Percentiles rank a stretch among this genome's conserved stretches.
These are phyloP conservation scores for Agapornis roseicollis DNA, from an alignment of 2,113 vertebrate species.

Conservation along the genomic window DNA sequence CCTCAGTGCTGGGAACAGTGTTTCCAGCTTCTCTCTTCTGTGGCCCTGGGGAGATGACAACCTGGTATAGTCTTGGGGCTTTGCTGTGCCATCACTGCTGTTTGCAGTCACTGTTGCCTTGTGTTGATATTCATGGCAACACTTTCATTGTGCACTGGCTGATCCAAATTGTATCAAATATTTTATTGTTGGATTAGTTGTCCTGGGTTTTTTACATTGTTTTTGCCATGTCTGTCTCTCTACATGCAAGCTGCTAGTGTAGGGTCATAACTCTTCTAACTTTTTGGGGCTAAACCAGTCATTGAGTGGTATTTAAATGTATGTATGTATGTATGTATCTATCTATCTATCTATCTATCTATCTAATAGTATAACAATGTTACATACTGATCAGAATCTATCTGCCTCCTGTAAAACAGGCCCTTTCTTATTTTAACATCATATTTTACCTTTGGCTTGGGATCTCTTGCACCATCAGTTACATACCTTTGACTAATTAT, in stretches of 20 bases:
- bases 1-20: neutral
- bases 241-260: neutral
- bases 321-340: neutral
- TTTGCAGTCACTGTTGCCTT: neutral
- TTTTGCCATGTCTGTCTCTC: neutral
- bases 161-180: fast-evolving
- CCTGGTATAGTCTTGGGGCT: neutral
- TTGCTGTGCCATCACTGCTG: neutral
- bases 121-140: neutral
- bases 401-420: neutral
- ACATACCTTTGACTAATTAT: neutral
- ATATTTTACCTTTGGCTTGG: neutral
- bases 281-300: neutral
- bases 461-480: neutral
- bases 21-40: neutral
- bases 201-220: neutral
- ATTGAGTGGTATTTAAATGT: neutral
- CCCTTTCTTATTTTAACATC: neutral
- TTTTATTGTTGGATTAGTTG: neutral
- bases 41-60: neutral
- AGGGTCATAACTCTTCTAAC: neutral
- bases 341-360: neutral
- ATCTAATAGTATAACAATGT: neutral
- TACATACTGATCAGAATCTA: neutral
- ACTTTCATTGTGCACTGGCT: neutral